Base-by-base conservation (phyloP, 2,888 invertebrate genomes). In the Cheilosia soror region DNA sequence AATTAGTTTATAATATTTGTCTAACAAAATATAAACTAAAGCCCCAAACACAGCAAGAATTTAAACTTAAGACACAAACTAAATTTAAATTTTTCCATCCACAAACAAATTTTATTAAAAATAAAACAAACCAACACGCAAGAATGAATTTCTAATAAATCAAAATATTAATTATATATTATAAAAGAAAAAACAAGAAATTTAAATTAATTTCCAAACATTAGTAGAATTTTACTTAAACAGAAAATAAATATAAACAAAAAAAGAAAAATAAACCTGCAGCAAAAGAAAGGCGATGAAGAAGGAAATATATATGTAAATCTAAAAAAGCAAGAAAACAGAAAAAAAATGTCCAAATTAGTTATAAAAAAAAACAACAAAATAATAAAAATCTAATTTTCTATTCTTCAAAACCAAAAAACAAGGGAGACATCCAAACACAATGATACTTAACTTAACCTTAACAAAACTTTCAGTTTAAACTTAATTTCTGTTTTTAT, bases 141-240 rank as follows among this genome's bases (percentile, higher is more conserved):
- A 69, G 51, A 58, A 71, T 66, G 33, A 75, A 76, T 66, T 68
- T 73, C 49, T 65, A 47, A 75, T 51, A 80, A 72, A 72, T 77
- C 62, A 81, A 80, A 66, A 62, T 80, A 47, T 47, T 20, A 75
- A 84, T 65, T 78, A 83, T 65, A 63, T 51, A 51, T 33, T 71
- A 44, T n/a, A 73, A 68, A 78, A 62, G 44, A 65, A 58, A 58
- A 66, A 47, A 13, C 11, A 71, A 66, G 63, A 75, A 75, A 79
- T 75, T 84, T 37, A 60, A 71, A 58, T 57, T 71, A 71, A 66
- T 79, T 72, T 85, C 47, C 51, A 80, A 75, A 40, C 7, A 55
- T 76, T 85, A 80, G 75, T 85, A 80, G 76, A 72, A 85, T 80
- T 85, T 80, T 71, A 85, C 76, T 85, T 76, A 71, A 84, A 63